phyloP scores from a whole-genome alignment of 1,140 invertebrate genomes.

The Tetraneura akinire region DNA sequence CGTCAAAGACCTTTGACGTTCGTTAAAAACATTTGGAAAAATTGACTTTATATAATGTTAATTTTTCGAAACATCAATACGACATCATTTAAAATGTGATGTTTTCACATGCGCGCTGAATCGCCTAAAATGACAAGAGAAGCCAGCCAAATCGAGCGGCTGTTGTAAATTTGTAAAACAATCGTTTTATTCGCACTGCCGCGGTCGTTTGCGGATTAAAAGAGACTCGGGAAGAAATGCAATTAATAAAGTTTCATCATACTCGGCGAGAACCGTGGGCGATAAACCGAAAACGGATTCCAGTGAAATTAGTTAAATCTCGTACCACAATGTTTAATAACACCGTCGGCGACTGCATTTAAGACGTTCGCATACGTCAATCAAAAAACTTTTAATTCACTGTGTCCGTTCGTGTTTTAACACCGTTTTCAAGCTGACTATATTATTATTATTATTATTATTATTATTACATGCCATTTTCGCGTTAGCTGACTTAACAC shows the following conservation, averaged over 20 bases:
- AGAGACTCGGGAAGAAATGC: background rate
- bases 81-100: too few relatives aligned
- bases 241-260: constrained; percentile 30
- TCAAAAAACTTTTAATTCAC: constrained; percentile 28
- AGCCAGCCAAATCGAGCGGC: too few relatives aligned
- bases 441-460: constrained; percentile 20
- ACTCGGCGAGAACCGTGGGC: background rate
- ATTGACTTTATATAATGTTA: background rate
- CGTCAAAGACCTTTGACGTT: background rate
- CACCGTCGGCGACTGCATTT: background rate
- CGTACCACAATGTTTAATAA: constrained; percentile 16
- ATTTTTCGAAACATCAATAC: too few relatives aligned
- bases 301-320: constrained; percentile 37
- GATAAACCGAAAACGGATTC: constrained; percentile 14
- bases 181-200: background rate
- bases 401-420: background rate
- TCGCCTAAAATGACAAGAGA: background rate
- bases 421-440: background rate
- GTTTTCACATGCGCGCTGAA: too few relatives aligned
- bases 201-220: background rate
- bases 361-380: constrained; percentile 25
- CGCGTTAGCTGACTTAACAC: constrained; percentile 12
- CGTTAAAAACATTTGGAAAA: background rate
- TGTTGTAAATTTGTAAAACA: background rate
- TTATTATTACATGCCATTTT: constrained; percentile 32